phyloP scores from a whole-genome alignment of 2,888 invertebrate genomes.

The Melanotus villosus region DNA sequence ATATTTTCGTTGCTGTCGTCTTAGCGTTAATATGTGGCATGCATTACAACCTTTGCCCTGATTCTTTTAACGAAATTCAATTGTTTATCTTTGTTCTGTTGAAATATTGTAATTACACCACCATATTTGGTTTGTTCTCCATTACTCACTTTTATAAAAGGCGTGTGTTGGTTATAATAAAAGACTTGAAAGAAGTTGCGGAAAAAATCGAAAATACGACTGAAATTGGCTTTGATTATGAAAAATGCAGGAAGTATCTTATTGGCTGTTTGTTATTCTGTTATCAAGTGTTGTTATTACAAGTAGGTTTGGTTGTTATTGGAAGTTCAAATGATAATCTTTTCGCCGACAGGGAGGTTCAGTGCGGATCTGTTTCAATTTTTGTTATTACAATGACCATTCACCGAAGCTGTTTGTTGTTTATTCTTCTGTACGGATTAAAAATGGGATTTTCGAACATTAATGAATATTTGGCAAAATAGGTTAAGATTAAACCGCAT shows the following conservation, averaged over 20 bases:
- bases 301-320: background rate
- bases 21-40: background rate
- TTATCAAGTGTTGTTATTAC: background rate
- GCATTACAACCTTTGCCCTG: background rate
- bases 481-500: no score
- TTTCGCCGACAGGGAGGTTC: background rate
- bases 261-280: background rate
- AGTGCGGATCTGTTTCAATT: background rate
- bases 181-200: background rate
- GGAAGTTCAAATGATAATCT: no score
- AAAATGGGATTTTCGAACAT: no score
- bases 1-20: background rate
- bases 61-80: background rate
- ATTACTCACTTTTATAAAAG: background rate
- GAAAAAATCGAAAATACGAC: no score
- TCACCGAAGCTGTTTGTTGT: background rate
- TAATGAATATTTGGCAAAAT: no score
- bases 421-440: background rate
- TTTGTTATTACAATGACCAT: background rate
- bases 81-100: background rate
- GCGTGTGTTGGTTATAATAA: background rate
- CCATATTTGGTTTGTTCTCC: background rate
- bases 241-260: background rate
- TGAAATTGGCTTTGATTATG: background rate
- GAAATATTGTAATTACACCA: background rate